Evolutionary conservation across 2,797 vertebrate genomes (phyloP).

Genomic region (Cheirogaleus major): DNA sequence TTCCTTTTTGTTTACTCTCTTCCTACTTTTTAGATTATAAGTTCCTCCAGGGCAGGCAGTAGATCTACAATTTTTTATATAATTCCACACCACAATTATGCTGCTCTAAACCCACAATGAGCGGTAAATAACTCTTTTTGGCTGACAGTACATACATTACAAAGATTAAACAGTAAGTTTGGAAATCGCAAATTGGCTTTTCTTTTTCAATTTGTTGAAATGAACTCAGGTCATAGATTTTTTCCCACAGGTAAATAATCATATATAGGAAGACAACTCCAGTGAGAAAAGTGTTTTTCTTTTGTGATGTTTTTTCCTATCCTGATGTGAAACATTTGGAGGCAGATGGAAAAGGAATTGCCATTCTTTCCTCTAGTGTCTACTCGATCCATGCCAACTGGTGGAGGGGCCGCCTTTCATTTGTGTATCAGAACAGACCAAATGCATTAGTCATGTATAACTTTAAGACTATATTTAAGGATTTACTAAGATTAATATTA

Average conservation of each 20-base stretch:
- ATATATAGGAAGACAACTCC: neutral
- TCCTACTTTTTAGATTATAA: conserved; percentile 62
- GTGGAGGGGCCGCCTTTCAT: neutral
- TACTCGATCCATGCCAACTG: neutral
- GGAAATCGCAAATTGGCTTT: conserved; percentile 45
- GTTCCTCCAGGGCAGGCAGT: conserved; percentile 60
- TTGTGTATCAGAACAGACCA: neutral
- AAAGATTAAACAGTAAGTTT: conserved; percentile 5
- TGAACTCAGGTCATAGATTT: neutral
- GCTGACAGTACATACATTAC: neutral
- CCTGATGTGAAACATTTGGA: neutral
- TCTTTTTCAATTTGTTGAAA: conserved; percentile 16
- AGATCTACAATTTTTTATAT: conserved; percentile 37
- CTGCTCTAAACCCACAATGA: neutral
- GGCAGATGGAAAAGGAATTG: neutral
- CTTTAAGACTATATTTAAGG: neutral
- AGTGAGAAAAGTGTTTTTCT: neutral
- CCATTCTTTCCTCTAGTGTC: neutral
- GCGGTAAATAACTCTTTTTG: conserved; percentile 30
- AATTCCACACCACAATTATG: conserved; percentile 36
- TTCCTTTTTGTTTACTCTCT: conserved; percentile 56
- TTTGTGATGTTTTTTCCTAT: neutral
- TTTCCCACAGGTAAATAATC: neutral
- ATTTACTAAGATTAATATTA: neutral
- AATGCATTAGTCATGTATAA: neutral